Evolutionary conservation across 2,797 vertebrate genomes (phyloP).

Genomic region (Microtus californicus): DNA sequence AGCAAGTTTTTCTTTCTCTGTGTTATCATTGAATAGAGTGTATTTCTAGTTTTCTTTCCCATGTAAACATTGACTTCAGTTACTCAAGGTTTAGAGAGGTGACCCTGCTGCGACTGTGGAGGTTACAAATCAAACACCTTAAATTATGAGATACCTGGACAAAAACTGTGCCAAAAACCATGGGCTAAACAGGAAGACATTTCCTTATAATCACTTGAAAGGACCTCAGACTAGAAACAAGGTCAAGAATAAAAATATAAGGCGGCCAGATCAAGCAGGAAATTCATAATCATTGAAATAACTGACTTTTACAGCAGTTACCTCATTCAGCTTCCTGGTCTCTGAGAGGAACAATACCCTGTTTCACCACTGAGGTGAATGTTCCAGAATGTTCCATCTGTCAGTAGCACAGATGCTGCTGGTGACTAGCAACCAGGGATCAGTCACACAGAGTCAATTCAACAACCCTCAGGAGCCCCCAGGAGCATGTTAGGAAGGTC

Average conservation of each 20-base stretch:
- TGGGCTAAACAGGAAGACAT: slow-evolving; percentile 26
- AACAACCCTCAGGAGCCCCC: background rate
- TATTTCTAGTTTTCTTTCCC: slow-evolving; percentile 51
- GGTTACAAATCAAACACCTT: slow-evolving; percentile 18
- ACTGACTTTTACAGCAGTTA: slow-evolving; percentile 12
- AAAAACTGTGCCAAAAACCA: background rate
- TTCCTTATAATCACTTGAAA: slow-evolving; percentile 57
- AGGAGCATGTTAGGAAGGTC: background rate
- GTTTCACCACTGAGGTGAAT: background rate
- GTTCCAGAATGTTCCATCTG: background rate
- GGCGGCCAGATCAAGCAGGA: slow-evolving; percentile 12
- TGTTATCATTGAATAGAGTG: slow-evolving; percentile 55
- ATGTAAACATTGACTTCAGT: slow-evolving; percentile 56
- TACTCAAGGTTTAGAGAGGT: slow-evolving; percentile 64
- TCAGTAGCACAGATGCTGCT: background rate
- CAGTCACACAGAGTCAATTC: background rate
- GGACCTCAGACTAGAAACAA: slow-evolving; percentile 32
- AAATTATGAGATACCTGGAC: slow-evolving; percentile 27
- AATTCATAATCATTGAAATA: slow-evolving; percentile 46
- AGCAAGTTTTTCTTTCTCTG: slow-evolving; percentile 36
- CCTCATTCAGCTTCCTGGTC: slow-evolving; percentile 1
- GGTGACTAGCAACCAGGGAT: background rate
- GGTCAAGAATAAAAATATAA: slow-evolving; percentile 45
- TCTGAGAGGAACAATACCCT: background rate
- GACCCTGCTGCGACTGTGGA: slow-evolving; percentile 38